Percentiles rank a stretch among this genome's conserved stretches.
Evolutionary conservation across 2,888 invertebrate genomes (phyloP).

Genomic region (Argynnis bischoffii): DNA sequence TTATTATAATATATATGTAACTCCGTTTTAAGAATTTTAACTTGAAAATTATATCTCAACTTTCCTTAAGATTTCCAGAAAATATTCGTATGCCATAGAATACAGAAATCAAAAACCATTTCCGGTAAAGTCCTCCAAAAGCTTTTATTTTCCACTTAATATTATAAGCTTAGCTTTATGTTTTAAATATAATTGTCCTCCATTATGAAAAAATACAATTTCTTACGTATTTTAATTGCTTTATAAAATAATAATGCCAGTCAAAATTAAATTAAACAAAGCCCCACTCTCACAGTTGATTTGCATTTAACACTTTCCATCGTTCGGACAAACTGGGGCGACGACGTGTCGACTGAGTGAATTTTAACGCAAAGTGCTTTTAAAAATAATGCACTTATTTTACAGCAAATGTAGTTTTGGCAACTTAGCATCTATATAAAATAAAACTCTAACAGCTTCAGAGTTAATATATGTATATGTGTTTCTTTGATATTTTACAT

Average conservation of each 20-base stretch:
- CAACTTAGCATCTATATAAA: conserved; percentile 15
- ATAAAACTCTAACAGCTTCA: background rate
- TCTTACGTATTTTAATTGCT: background rate
- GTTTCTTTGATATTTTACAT: background rate
- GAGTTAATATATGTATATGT: background rate
- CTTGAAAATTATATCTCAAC: too few species aligned
- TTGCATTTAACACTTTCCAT: conserved; percentile 57
- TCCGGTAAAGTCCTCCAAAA: too few species aligned
- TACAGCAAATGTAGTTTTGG: conserved; percentile 38
- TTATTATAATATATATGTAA: too few species aligned
- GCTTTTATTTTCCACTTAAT: too few species aligned
- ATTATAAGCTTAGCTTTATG: too few species aligned
- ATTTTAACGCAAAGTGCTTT: conserved; percentile 58
- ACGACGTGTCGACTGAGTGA: conserved; percentile 54
- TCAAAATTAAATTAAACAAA: conserved; percentile 7
- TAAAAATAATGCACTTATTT: conserved; percentile 49
- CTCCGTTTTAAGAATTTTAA: too few species aligned
- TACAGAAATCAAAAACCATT: too few species aligned
- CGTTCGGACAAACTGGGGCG: conserved; percentile 49
- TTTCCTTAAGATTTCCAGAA: too few species aligned
- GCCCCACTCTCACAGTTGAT: conserved; percentile 41
- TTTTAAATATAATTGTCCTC: too few species aligned
- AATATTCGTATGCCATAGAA: too few species aligned
- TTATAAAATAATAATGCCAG: background rate
- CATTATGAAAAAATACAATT: background rate